Conservation (phyloP, 2,113 vertebrate species). For the Synodontis membranacea region DNA sequence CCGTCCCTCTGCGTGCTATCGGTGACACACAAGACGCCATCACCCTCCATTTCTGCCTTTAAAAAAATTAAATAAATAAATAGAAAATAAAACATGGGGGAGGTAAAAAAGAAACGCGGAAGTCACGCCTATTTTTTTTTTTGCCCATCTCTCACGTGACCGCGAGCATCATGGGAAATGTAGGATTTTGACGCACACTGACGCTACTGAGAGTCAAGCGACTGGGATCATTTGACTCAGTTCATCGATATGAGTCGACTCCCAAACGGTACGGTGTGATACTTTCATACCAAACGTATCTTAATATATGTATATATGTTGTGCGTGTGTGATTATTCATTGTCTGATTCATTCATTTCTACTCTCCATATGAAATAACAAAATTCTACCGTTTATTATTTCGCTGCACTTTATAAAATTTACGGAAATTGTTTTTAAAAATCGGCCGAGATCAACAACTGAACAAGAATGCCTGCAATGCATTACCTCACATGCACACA, state of each 20-base stretch:
- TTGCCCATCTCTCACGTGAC: conserved; percentile 41
- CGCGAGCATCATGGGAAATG: conserved; percentile 55
- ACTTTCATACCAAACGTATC: too few relatives aligned
- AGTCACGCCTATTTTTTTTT: conserved; percentile 25
- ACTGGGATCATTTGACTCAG: background rate
- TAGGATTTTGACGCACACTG: conserved; percentile 33
- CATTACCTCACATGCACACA: too few relatives aligned
- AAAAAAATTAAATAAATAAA: conserved; percentile 61
- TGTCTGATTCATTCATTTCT: background rate
- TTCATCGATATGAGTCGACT: background rate
- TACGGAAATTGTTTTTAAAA: too few relatives aligned
- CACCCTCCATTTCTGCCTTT: conserved; percentile 55
- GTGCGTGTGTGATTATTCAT: background rate
- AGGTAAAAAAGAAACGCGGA: conserved; percentile 49
- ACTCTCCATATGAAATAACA: background rate
- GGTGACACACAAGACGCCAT: conserved; percentile 64
- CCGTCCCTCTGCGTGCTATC: conserved; percentile 55
- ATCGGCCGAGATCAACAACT: too few relatives aligned
- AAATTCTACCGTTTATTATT: background rate
- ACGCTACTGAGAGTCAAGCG: background rate
- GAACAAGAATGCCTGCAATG: too few relatives aligned
- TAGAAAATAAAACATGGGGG: conserved; percentile 65
- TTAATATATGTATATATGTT: background rate
- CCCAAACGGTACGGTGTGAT: too few relatives aligned
- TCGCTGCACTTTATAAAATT: too few relatives aligned